phyloP scores from a whole-genome alignment of 2,888 invertebrate species.

The Magallana nippona region DNA sequence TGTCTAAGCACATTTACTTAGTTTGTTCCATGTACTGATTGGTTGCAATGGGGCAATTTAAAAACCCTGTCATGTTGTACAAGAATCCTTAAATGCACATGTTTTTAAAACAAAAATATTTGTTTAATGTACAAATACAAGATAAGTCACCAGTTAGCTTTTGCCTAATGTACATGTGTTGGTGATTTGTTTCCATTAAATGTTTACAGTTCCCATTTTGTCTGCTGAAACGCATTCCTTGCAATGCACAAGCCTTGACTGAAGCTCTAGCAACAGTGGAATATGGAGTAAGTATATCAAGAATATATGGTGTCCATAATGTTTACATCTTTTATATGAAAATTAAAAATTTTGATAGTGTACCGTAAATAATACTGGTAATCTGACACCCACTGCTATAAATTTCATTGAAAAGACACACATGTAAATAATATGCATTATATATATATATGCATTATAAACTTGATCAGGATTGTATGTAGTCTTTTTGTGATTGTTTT shows the following conservation, averaged over 20 bases:
- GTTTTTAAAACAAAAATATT: background rate
- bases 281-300: conserved; percentile 56
- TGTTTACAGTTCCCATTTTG: conserved; percentile 80
- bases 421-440: no score
- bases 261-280: conserved; percentile 53
- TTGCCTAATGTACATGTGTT: background rate
- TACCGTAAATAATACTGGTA: no score
- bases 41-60: no score
- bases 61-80: no score
- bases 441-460: background rate
- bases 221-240: conserved; percentile 77
- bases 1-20: no score
- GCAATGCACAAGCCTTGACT: conserved; percentile 58
- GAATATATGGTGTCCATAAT: no score
- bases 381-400: no score
- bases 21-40: no score
- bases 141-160: background rate
- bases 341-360: no score
- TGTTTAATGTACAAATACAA: background rate
- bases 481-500: conserved; percentile 41
- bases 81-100: background rate
- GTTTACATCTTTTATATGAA: no score
- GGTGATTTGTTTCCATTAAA: background rate
- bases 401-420: no score
- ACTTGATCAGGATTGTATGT: background rate